These are phyloP conservation scores for human (Homo sapiens) DNA, from an alignment of 2,113 vertebrate species.

Conservation along the genomic window DNA sequence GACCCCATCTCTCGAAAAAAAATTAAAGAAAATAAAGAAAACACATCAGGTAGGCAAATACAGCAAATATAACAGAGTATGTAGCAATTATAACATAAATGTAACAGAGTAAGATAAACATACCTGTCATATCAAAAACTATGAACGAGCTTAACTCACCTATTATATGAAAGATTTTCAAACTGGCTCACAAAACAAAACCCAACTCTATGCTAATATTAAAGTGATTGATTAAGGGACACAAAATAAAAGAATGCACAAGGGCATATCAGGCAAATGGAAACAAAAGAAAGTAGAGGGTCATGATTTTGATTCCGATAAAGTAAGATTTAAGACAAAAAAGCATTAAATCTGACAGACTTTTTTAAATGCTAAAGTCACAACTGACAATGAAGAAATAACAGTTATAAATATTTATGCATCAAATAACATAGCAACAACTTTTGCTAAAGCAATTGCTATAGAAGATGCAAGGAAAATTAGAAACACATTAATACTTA, in stretches of 20 bases:
- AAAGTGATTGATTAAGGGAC: not conserved
- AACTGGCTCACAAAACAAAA: not conserved
- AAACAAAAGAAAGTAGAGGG: not conserved
- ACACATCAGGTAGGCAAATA: not conserved
- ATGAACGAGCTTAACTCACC: not conserved
- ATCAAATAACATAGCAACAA: not conserved
- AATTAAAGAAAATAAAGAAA: not conserved
- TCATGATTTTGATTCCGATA: not conserved
- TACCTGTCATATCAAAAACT: not conserved
- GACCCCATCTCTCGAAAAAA: not conserved
- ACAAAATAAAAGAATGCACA: not conserved
- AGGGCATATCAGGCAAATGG: not conserved
- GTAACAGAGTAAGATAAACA: not conserved
- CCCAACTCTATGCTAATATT: not conserved
- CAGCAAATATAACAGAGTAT: not conserved
- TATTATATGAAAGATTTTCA: not conserved
- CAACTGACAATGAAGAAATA: not conserved
- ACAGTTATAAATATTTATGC: not conserved
- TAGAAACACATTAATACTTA: not conserved
- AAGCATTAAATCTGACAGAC: not conserved
- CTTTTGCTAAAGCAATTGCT: constrained; percentile 22
- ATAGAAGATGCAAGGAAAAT: constrained; percentile 16
- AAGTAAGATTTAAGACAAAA: not conserved
- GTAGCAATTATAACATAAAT: not conserved
- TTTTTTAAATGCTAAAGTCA: not conserved